Evolutionary conservation across 37 sponge, comb jelly and placozoan genomes (phyloP), one percentile per base, ranked within the genome.

Genomic region (Geodia barretti): DNA sequence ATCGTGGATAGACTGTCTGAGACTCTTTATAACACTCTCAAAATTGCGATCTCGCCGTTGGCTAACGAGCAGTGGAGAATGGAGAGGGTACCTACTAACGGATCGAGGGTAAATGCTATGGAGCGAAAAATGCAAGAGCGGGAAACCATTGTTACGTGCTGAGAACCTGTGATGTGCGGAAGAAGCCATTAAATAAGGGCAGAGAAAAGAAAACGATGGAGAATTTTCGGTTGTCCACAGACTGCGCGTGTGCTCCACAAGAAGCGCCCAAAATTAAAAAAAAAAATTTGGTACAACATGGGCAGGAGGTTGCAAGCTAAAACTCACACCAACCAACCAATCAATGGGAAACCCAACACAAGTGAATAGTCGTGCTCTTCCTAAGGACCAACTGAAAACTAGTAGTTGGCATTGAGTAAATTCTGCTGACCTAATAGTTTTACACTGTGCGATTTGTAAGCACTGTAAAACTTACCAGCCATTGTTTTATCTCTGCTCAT

Each of bases 91-190:
- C 33, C 34, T 1, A 68, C 33, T 33, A 32, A 68, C 31, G n/a
- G n/a, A 32, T 33, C 31, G 68, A 68, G 31, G 68, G 68, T 20
- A 30, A 32, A 5, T 21, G 68, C n/a, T 1, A 25, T 31, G 68
- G 33, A 29, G 34, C 20, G 31, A 32, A 25, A n/a, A n/a, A n/a
- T n/a, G n/a, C 31, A 33, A 30, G 31, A 33, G 71, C 3, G 19
- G 41, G 32, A 1, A 85, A 85, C 30, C 86, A 79, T 2, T 28
- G 86, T 8, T 85, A 85, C 62, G 60, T 85, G 38, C 73, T 85
- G 17, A 68, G 86, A 14, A 85, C 81, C 72, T 85, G 78, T n/a
- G 64, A 80, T 85, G 79, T n/a, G 86, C 86, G 24, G 68, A 80
- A 26, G 62, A 40, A n/a, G 78, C 86, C 3, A 85, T 85, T 68